Base-by-base conservation (phyloP, 2,888 invertebrate genomes). In the Mesorhabditis belari region DNA sequence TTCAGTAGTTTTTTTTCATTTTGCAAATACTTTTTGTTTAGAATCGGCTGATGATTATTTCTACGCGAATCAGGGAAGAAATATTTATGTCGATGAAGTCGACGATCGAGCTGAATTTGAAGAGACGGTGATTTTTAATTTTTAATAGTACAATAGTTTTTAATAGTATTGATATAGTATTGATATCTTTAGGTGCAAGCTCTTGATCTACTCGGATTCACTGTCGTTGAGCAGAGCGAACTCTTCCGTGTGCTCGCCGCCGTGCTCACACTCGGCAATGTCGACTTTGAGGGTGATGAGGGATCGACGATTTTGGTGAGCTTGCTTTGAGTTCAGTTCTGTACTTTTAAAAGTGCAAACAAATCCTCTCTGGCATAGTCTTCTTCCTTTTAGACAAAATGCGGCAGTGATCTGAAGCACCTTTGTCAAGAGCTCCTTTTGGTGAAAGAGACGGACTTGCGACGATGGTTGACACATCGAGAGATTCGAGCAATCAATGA, bases 401-500 rank as follows among this genome's bases (percentile, higher is more conserved):
- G 57, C n/a, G 23, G 17, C n/a, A n/a, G 23, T 3, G 64, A 65
- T 26, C 57, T 70, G 5, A 12, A 49, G 23, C 21, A 61, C 17
- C 54, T 78, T 23, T 78, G 77, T 54, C 86, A 88, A 63, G 86
- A 88, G 5, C 85, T 95, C 51, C 85, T 94, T 17, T 89, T 90
- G 58, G 84, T 94, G 3, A 87, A 91, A 52, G 83, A 85, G 49
- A 86, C 87, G 23, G 89, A 90, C 75, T 85, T 95, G 79, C 53
- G 59, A 5, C 53, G 54, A 76, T 95, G 95, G 93, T 84, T 96
- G 61, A 91, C 92, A 65, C 89, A 90, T 77, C 86, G 92, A 28
- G 89, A 91, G 80, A 91, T 96, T 71, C 88, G 90, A 27, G 92
- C 93, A 0, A 91, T 90, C 76, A 87, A 89, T 73, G 96, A 98